phyloP scores from a whole-genome alignment of 1,140 invertebrate genomes.

The Pseudoatta argentina region DNA sequence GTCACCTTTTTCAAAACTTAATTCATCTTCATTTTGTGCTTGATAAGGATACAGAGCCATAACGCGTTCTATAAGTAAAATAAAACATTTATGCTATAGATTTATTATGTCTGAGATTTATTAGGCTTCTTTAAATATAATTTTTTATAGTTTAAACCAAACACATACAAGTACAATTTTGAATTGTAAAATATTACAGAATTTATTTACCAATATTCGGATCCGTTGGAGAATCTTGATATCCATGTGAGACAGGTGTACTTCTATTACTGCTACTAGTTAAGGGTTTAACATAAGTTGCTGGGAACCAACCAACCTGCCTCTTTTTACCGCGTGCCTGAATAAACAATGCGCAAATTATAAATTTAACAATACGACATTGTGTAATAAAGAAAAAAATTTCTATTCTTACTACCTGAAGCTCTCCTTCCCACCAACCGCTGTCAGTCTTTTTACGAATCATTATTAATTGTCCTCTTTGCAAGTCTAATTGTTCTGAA shows the following conservation, averaged over 20 bases:
- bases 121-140: neutral
- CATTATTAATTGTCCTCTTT: constrained; percentile 97
- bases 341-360: constrained; percentile 29
- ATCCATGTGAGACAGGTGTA: constrained; percentile 90
- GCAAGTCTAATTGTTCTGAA: constrained; percentile 95
- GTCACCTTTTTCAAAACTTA: constrained; percentile 97
- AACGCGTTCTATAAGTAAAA: constrained; percentile 91
- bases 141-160: neutral
- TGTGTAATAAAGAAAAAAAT: constrained; percentile 15
- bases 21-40: constrained; percentile 97
- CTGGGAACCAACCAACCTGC: constrained; percentile 99
- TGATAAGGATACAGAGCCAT: constrained; percentile 97
- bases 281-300: constrained; percentile 97
- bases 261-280: constrained; percentile 90
- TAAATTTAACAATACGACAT: neutral
- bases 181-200: neutral
- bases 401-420: constrained; percentile 89
- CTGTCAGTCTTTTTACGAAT: constrained; percentile 98
- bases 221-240: constrained; percentile 86
- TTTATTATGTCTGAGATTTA: neutral
- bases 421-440: constrained; percentile 99
- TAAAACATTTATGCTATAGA: neutral
- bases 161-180: neutral
- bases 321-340: constrained; percentile 96
- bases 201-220: constrained; percentile 83